phyloP scores from a whole-genome alignment of 1,140 invertebrate species.

The Gerris buenoi region DNA sequence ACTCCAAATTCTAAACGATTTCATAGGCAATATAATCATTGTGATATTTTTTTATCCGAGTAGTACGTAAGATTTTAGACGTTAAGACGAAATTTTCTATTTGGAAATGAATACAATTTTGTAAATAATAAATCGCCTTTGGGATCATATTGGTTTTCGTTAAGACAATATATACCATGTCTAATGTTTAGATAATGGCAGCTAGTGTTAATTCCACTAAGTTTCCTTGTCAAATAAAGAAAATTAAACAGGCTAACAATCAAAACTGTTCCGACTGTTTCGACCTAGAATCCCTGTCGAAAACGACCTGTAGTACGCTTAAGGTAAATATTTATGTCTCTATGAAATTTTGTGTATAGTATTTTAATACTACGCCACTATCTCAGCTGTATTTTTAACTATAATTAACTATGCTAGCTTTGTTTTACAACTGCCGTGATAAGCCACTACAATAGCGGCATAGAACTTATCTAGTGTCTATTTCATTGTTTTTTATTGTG shows the following conservation, averaged over 20 bases:
- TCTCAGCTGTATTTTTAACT: neutral
- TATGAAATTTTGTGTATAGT: neutral
- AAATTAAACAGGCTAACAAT: neutral
- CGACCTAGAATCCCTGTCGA: neutral
- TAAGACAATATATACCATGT: neutral
- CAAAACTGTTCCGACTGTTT: neutral
- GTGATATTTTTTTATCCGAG: no score
- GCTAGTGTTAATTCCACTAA: neutral
- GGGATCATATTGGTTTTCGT: neutral
- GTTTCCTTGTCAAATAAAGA: neutral
- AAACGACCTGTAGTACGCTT: neutral
- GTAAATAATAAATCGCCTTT: neutral
- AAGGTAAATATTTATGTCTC: neutral
- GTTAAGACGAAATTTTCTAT: neutral
- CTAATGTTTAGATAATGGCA: neutral
- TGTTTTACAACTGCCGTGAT: no score
- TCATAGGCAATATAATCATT: neutral
- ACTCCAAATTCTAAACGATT: neutral
- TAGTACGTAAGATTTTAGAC: neutral
- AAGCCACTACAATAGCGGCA: neutral
- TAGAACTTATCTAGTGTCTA: neutral
- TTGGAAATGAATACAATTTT: neutral
- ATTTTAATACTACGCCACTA: neutral
- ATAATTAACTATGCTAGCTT: no score
- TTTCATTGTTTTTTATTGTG: neutral